These are phyloP conservation scores for Papilio aristodemus DNA, from an alignment of 1,140 invertebrate genomes.

Conservation along the genomic window DNA sequence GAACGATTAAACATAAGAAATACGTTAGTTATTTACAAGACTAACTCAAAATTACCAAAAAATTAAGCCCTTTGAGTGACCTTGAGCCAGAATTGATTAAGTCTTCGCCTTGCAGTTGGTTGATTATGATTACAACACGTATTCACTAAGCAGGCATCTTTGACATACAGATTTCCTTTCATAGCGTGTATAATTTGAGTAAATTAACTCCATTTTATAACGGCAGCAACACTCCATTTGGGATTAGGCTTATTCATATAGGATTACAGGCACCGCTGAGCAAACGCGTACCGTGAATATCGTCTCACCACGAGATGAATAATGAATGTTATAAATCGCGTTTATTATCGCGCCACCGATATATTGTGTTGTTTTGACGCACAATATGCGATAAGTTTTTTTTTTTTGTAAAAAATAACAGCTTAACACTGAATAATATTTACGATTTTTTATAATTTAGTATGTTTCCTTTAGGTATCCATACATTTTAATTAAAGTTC, in stretches of 20 bases:
- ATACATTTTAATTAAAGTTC: no score
- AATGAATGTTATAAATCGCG: slow-evolving; percentile 12
- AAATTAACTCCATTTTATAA: neutral
- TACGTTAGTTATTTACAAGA: no score
- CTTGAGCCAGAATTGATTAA: no score
- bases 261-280: neutral
- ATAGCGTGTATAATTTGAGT: neutral
- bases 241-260: slow-evolving; percentile 2
- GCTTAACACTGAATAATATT: slow-evolving; percentile 8
- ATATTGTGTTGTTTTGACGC: slow-evolving; percentile 2
- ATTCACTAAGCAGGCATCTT: neutral
- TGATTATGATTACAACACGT: neutral
- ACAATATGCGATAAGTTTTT: neutral
- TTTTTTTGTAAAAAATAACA: neutral
- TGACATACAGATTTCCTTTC: neutral
- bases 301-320: slow-evolving; percentile 11
- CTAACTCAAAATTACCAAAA: no score
- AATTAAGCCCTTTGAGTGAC: neutral
- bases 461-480: no score
- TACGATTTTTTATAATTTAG: neutral
- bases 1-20: neutral
- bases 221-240: neutral
- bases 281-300: neutral
- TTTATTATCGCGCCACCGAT: neutral
- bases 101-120: no score